Conservation (phyloP, 2,888 invertebrate genomes). For the Cryptophagus acutangulus region DNA sequence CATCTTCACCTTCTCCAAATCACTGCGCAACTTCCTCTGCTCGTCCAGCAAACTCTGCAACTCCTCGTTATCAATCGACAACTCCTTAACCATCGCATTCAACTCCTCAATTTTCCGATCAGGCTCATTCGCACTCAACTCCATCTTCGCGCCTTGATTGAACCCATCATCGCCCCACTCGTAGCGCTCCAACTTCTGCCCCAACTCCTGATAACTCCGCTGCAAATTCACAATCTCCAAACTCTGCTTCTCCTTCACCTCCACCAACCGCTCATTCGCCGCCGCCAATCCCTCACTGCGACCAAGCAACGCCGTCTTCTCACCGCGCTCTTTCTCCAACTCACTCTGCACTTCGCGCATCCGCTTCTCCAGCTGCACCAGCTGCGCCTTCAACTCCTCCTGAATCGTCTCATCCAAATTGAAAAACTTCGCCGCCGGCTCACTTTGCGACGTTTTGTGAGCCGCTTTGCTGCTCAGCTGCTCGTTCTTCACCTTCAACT, state of each 20-base stretch:
- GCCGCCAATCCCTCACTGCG: constrained; percentile 68
- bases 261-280: constrained; percentile 71
- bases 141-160: constrained; percentile 12
- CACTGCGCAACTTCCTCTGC: constrained; percentile 44
- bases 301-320: constrained; percentile 65
- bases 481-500: constrained; percentile 68
- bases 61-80: constrained; percentile 60
- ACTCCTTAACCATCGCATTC: constrained; percentile 53
- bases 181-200: constrained; percentile 58
- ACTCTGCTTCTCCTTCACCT: constrained; percentile 78
- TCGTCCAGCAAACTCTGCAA: constrained; percentile 55
- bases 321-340: constrained; percentile 57
- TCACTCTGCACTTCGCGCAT: constrained; percentile 57
- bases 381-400: constrained; percentile 70
- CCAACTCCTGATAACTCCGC: constrained; percentile 65
- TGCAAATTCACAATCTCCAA: constrained; percentile 69
- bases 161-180: constrained; percentile 49
- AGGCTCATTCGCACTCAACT: neutral
- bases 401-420: constrained; percentile 74
- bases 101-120: constrained; percentile 49
- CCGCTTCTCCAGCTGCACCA: constrained; percentile 61
- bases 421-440: constrained; percentile 48
- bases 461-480: constrained; percentile 47
- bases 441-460: too few relatives aligned
- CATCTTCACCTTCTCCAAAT: constrained; percentile 40